Evolutionary conservation across 2,888 invertebrate genomes (phyloP), one percentile per base, ranked within the genome.

Genomic region (Lordiphosa fenestrarum): DNA sequence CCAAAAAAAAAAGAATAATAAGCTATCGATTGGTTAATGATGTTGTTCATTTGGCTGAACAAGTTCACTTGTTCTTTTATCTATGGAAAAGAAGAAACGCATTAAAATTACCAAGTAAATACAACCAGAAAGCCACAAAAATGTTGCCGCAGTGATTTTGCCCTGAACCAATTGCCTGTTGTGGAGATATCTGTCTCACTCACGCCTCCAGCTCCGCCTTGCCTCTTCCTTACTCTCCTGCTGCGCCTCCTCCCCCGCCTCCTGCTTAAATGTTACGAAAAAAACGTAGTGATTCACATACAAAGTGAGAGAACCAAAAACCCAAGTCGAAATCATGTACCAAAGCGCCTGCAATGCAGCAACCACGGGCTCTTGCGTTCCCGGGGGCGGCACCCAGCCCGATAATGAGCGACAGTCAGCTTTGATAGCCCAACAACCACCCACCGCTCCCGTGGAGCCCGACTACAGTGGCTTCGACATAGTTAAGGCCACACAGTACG

Each of bases 401-500:
- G 88, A 87, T 50, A 80, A 80, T 38, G 84, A 87, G 56, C 86
- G 87, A n/a, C 86, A 87, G 53, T 87, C 86, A 10, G 92, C 91
- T 73, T 90, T 92, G 66, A 91, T 92, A 82, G 90, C 92, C 66
- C 92, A 92, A 69, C 93, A 92, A 75, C 92, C 93, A 52, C 91
- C 92, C 66, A 91, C 92, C 74, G 92, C 92, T 69, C 92, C 92
- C 35, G 89, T 91, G 37, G 94, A 94, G 88, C 93, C 92, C 71
- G 94, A 94, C 85, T 95, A 94, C 88, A 94, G 95, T 88, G 93
- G 94, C 44, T 96, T 95, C 89, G 97, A 98, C 88, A 97, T 98
- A 81, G 95, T 98, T 21, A 96, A 96, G 91, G 98, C 98, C 7
- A 98, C 98, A 21, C 98, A 99, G 91, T 98, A 98, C 90, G 99